Base-by-base conservation (phyloP, 1,140 invertebrate genomes). In the Hypothenemus hampei region DNA sequence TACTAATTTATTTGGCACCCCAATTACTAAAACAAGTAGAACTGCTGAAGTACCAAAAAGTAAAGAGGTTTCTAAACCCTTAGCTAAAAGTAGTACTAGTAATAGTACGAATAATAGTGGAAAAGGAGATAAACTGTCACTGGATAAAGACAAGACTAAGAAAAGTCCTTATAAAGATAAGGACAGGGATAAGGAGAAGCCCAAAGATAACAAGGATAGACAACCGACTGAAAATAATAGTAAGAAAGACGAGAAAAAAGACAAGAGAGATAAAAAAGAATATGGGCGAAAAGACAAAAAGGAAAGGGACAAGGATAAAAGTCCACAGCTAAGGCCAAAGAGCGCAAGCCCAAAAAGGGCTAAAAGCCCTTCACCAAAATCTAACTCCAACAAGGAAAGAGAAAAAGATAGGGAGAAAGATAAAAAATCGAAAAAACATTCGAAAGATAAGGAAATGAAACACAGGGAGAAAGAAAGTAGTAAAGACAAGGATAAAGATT, bases 1-100 rank as follows among this genome's bases (percentile, higher is more conserved):
- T 71, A 81, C 82, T 29, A 84, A 81, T 57, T 72, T 93, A 40
- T 92, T 92, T 75, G 89, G 89, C 1, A 71, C 10, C 3, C 87
- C 88, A 1, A 85, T 91, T 51, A 81, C 78, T 19, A 88, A 87
- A 65, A 80, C 79, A 3, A 75, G 76, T 3, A 85, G 82, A 71
- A 71, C 79, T 37, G 78, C 80, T 1, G 82, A 86, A 48, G 78
- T 63, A 48, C 57, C 67, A 2, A 68, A 68, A 58, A 44, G 40
- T 15, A 65, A 53, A 45, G 43, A 67, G 60, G 6, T 43, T 10
- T 33, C 39, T 19, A 57, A 57, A 19, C 39, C 47, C 15, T 15
- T 50, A 20, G 31, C 33, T 29, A 57, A 61, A 36, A 18, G 24
- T 13, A 53, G 29, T 26, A n/a, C n/a, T n/a, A n/a, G n/a, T n/a